Conservation (phyloP, 2,888 invertebrate genomes). For the Baronia brevicornis region DNA sequence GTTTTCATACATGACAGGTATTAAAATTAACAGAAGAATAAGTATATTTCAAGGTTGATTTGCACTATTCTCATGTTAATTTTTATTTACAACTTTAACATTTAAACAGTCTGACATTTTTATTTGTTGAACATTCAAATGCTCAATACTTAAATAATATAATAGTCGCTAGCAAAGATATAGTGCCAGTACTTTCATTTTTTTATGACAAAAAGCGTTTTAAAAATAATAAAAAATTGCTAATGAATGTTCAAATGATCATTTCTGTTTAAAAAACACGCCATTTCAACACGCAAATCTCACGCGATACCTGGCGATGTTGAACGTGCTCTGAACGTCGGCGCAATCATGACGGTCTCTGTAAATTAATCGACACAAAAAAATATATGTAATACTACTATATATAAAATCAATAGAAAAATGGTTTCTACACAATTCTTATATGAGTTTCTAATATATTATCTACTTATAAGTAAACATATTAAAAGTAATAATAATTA, state of each 20-base stretch:
- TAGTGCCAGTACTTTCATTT: background rate
- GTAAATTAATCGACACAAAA: slow-evolving; percentile 63
- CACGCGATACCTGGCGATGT: slow-evolving; percentile 78
- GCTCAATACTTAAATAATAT: slow-evolving; percentile 26
- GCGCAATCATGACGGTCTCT: slow-evolving; percentile 84
- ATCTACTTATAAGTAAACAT: no score
- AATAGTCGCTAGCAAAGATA: no score
- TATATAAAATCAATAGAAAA: slow-evolving; percentile 15
- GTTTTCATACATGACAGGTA: no score
- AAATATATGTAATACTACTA: slow-evolving; percentile 28
- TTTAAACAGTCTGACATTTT: slow-evolving; percentile 30
- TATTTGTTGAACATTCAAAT: slow-evolving; percentile 35
- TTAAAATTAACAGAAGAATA: no score
- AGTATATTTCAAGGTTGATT: slow-evolving; percentile 32
- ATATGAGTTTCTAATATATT: no score
- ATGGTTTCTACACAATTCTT: no score
- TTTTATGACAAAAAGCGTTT: background rate
- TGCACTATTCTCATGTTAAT: slow-evolving; percentile 44
- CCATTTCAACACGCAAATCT: slow-evolving; percentile 20
- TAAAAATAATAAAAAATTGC: no score
- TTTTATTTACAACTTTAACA: slow-evolving; percentile 27
- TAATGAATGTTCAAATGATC: slow-evolving; percentile 26
- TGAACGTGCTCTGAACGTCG: slow-evolving; percentile 89
- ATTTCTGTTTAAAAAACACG: slow-evolving; percentile 20
- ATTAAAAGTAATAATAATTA: no score